Percentiles rank a stretch among this genome's conserved stretches.
Conservation (phyloP, 2,888 invertebrate genomes). For the Mellilla xanthometata region DNA sequence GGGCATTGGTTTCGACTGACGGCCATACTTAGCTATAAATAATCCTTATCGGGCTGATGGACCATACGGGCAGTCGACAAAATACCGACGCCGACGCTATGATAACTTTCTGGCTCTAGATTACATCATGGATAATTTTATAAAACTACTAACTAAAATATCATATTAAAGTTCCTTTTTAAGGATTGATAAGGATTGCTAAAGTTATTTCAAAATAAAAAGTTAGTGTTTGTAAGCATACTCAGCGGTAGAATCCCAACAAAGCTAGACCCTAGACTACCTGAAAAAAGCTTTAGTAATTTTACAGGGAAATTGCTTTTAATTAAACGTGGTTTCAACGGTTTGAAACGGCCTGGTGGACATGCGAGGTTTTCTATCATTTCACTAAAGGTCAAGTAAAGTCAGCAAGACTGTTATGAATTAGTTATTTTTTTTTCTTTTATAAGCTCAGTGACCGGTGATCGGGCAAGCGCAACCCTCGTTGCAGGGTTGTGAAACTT, state of each 20-base stretch:
- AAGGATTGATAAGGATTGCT: no score
- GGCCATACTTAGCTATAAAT: slow-evolving; percentile 60
- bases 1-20: slow-evolving; percentile 44
- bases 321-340: slow-evolving; percentile 20
- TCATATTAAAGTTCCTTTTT: no score
- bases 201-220: no score
- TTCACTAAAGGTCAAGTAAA: slow-evolving; percentile 41
- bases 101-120: slow-evolving; percentile 13
- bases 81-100: slow-evolving; percentile 23
- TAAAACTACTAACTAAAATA: neutral
- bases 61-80: slow-evolving; percentile 50
- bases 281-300: neutral
- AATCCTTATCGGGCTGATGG: slow-evolving; percentile 62
- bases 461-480: slow-evolving; percentile 49
- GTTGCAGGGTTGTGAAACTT: slow-evolving; percentile 32
- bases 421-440: slow-evolving; percentile 41
- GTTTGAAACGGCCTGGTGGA: slow-evolving; percentile 28
- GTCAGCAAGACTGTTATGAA: slow-evolving; percentile 40
- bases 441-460: slow-evolving; percentile 46
- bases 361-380: slow-evolving; percentile 32
- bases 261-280: no score
- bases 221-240: no score
- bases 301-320: slow-evolving; percentile 5
- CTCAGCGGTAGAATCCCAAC: no score
- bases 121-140: slow-evolving; percentile 2